Conservation (phyloP, 2,797 vertebrate species). For the Bradypodion ventrale region DNA sequence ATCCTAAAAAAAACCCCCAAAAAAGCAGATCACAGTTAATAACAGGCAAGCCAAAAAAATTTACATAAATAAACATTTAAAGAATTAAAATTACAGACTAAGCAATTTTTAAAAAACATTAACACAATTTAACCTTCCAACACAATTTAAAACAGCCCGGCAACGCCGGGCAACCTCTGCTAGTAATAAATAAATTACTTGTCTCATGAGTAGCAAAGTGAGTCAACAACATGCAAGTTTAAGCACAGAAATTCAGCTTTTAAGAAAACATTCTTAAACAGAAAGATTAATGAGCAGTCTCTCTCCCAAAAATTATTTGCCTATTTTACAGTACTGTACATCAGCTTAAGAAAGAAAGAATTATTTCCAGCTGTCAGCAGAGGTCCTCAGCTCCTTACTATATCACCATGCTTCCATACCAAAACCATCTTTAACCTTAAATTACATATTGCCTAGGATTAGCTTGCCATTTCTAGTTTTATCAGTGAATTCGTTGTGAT, state of each 20-base stretch:
- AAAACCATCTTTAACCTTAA: not conserved
- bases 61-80: no score
- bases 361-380: conserved; percentile 54
- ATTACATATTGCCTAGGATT: not conserved
- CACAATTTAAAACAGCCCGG: no score
- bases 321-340: not conserved
- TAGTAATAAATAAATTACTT: not conserved
- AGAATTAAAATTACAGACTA: no score
- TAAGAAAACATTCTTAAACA: not conserved
- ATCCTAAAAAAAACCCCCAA: no score
- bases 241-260: fast-evolving
- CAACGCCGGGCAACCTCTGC: no score
- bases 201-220: not conserved
- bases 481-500: conserved; percentile 14
- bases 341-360: not conserved
- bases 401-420: conserved; percentile 26
- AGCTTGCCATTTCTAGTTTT: conserved; percentile 13
- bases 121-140: no score
- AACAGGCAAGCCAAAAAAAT: no score
- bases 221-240: not conserved
- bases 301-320: not conserved
- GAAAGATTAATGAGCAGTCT: not conserved
- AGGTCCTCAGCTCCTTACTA: conserved; percentile 58
- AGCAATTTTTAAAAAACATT: no score
- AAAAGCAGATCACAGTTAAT: no score